These are phyloP conservation scores for Steatocranus sp. DNA, from an alignment of 2,797 vertebrate species.

Conservation along the genomic window DNA sequence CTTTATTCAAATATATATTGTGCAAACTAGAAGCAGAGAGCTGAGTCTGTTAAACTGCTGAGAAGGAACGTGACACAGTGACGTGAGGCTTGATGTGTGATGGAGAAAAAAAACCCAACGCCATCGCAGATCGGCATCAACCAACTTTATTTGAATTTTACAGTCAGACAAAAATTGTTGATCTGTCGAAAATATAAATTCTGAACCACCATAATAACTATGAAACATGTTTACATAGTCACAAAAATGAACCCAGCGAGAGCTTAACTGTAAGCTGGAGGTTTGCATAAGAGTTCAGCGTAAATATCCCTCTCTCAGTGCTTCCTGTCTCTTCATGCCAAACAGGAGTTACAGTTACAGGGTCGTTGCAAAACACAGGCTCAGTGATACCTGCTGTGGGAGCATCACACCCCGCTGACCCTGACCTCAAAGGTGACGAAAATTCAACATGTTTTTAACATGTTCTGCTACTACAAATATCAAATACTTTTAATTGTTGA, in stretches of 20 bases:
- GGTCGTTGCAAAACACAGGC: background rate
- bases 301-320: background rate
- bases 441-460: background rate
- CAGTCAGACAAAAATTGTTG: slow-evolving; percentile 43
- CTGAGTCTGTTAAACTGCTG: background rate
- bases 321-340: background rate
- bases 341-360: background rate
- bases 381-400: background rate
- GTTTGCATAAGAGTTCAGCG: slow-evolving; percentile 28
- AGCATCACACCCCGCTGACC: background rate
- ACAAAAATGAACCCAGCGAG: slow-evolving; percentile 16
- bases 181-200: slow-evolving; percentile 62
- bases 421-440: slow-evolving; percentile 1
- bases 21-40: background rate
- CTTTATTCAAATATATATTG: background rate
- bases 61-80: background rate
- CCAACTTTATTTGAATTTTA: slow-evolving; percentile 61
- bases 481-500: slow-evolving; percentile 45
- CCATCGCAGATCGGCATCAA: slow-evolving; percentile 31
- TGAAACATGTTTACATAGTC: slow-evolving; percentile 46
- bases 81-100: background rate
- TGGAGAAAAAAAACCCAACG: background rate
- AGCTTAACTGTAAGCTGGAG: slow-evolving; percentile 12
- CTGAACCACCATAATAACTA: slow-evolving; percentile 33
- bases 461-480: slow-evolving; percentile 53